Base-by-base conservation (phyloP, 2,888 invertebrate species). In the Sclerodermus sp. region DNA sequence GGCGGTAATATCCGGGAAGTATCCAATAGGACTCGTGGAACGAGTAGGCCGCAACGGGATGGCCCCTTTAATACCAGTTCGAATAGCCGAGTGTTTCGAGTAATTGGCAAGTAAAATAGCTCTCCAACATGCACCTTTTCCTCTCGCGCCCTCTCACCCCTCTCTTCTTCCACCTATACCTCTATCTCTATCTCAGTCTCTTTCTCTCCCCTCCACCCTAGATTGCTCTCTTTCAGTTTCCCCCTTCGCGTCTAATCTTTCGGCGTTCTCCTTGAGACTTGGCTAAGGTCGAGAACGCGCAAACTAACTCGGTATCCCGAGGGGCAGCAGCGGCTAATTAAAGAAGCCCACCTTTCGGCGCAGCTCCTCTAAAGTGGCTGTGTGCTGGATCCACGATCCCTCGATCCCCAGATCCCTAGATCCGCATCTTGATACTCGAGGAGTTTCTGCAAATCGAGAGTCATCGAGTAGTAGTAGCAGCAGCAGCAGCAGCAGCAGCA, bases 51-150 rank as follows among this genome's bases (percentile, higher is more conserved):
- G 29, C 17, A n/a, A 48, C 44, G 53, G 51, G 45, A 45, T 41
- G 48, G 45, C 57, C 50, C 50, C 57, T 62, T 65, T 63, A 57
- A 64, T 59, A 53, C 57, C 52, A 52, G 58, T 55, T 55, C 55
- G 60, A 68, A 69, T 70, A 70, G 62, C 54, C 53, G 58, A 60
- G 64, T 64, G 64, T 70, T 68, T 68, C 66, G 60, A 64, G 67
- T 71, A 71, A 71, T 73, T 71, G 67, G 64, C 55, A 61, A 59
- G 67, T 69, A 64, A 67, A 73, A 72, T 64, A 64, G 64, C 67
- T 62, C 55, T 50, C 57, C 56, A 59, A 62, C 66, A 66, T 64
- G 64, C 64, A 64, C 36, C 49, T 18, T 14, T 34, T 14, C n/a
- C 14, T 34, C 39, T 23, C 6, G 4, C 3, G 23, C 8, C 23